Evolutionary conservation across 2,888 invertebrate species (phyloP).

Genomic region (Eupithecia insigniata): DNA sequence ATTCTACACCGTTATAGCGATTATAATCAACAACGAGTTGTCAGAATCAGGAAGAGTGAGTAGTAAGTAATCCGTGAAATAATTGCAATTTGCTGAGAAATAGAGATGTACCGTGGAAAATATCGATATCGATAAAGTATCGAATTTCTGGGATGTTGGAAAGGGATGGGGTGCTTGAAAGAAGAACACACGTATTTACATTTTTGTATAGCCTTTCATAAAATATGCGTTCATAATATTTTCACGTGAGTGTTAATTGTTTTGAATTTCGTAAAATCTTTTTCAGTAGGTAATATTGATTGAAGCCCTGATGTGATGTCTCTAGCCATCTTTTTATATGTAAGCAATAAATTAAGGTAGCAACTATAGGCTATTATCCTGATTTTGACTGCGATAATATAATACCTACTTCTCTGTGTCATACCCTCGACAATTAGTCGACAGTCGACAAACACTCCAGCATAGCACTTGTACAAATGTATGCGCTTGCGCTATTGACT

Average conservation of each 20-base stretch:
- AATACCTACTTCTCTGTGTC: neutral
- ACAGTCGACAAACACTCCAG: neutral
- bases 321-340: neutral
- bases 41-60: slow-evolving; percentile 22
- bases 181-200: neutral
- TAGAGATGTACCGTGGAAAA: neutral
- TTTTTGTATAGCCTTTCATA: neutral
- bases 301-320: neutral
- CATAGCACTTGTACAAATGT: slow-evolving; percentile 12
- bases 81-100: slow-evolving; percentile 19
- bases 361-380: too few species aligned
- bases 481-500: neutral
- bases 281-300: neutral
- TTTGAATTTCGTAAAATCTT: neutral
- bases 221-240: neutral
- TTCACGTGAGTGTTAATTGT: neutral
- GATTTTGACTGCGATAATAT: too few species aligned
- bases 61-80: slow-evolving; percentile 15
- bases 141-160: neutral
- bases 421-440: neutral
- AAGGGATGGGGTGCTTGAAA: neutral
- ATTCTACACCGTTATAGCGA: slow-evolving; percentile 11
- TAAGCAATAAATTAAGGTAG: neutral
- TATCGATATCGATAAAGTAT: slow-evolving; percentile 13
- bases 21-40: slow-evolving; percentile 19